Evolutionary conservation across 2,888 invertebrate genomes (phyloP).

Genomic region (Oasisia sp.): DNA sequence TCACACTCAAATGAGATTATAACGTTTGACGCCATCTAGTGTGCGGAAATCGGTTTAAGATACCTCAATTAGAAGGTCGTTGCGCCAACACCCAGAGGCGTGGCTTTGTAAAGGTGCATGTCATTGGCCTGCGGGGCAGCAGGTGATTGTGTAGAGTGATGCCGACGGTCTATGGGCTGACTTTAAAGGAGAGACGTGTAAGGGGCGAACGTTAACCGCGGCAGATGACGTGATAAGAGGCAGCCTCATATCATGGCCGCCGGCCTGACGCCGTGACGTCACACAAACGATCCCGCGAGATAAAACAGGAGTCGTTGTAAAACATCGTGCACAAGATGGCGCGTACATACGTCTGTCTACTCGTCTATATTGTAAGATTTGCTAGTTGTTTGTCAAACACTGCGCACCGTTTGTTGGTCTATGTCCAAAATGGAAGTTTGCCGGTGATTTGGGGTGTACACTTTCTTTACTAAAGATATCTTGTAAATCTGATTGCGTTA

Average conservation of each 20-base stretch:
- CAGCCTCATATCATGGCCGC: not conserved
- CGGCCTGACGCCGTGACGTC: not conserved
- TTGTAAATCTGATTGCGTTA: not conserved
- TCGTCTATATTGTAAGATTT: not conserved
- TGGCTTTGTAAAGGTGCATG: not conserved
- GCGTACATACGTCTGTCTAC: not conserved
- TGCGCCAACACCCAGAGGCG: not conserved
- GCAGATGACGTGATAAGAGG: not conserved
- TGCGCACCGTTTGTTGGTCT: not conserved
- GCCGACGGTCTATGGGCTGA: not conserved
- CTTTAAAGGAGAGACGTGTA: not conserved
- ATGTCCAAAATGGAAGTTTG: not conserved
- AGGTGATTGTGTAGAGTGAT: not conserved
- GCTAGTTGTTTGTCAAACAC: not conserved
- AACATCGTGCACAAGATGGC: not conserved
- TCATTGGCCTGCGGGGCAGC: not conserved
- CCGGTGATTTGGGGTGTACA: not conserved
- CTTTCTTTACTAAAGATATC: not conserved
- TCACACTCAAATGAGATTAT: too few relatives aligned
- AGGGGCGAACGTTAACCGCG: not conserved
- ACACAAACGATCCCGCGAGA: conserved; percentile 12
- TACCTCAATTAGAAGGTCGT: not conserved
- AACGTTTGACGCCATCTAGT: too few relatives aligned
- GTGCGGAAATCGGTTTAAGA: not conserved
- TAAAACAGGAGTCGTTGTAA: not conserved